Base-by-base conservation (phyloP, 1,140 invertebrate genomes). In the Akabosia matsudoensis region DNA sequence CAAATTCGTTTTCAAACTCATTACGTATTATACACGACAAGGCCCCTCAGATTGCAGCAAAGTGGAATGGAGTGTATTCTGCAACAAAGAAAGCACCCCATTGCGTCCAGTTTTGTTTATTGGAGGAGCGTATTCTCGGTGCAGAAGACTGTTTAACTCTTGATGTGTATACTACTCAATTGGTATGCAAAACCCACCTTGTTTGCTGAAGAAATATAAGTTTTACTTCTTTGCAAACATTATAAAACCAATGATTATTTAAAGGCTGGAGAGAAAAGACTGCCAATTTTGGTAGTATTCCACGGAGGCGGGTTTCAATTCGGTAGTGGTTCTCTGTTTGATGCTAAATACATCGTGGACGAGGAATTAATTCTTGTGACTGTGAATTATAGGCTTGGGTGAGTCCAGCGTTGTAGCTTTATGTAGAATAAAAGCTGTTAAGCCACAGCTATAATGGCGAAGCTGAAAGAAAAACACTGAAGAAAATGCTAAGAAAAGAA, bases 281-380 rank as follows among this genome's bases (percentile, higher is more conserved):
- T 54, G 33, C 75, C 75, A 14, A 70, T 76, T 7, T 70, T 77
- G 1, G 71, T 77, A 31, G 67, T 28, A 1, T 1, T 77, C 24
- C 72, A 77, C 24, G 76, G 76, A 3, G 76, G 76, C 0, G 31
- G 33, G n/a, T 76, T 76, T 22, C 54, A 73, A 54, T 61, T 73
- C 33, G 51, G 37, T 1, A 45, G 70, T 67, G 22, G 33, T 33
- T 28, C 33, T 56, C n/a, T 64, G 3, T 33, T 10, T 67, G 54
- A 51, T 45, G 33, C 14, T 52, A 61, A 18, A n/a, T 80, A 77
- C 33, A 74, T 81, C 67, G 77, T 79, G 28, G 80, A 82, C 74
- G 75, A 79, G 52, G 75, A 78, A 14, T 37, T 74, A 1, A 30
- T 74, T 2, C 14, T 52, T 3, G 76, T 76, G 10, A 76, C 76